A percentile compares a stretch with the other conserved stretches of the same genome.
phyloP scores from a whole-genome alignment of 2,797 vertebrate genomes.

The Typhlichthys eigenmanni region DNA sequence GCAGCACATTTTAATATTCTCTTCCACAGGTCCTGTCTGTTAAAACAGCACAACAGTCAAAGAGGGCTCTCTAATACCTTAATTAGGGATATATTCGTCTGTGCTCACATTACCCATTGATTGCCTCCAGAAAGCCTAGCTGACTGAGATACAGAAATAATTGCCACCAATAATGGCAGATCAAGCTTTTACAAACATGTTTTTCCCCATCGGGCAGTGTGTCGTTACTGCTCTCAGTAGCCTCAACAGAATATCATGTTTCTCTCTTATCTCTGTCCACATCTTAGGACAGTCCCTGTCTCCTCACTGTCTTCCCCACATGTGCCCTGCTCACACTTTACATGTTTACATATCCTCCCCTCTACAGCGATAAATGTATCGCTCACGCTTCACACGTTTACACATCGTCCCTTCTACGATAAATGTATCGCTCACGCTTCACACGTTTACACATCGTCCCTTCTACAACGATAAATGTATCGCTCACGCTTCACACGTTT shows the following conservation, averaged over 20 bases:
- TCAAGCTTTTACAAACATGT: slow-evolving; percentile 41
- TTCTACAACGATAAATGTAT: slow-evolving; percentile 31
- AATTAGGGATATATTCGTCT: slow-evolving; percentile 28
- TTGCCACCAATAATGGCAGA: slow-evolving; percentile 52
- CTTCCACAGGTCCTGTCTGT: slow-evolving; percentile 12
- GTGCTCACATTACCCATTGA: slow-evolving; percentile 24
- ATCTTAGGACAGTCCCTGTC: slow-evolving; percentile 1
- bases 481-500: slow-evolving; percentile 4
- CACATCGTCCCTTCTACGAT: slow-evolving; percentile 8
- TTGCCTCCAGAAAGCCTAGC: slow-evolving; percentile 26
- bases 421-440: slow-evolving; percentile 24
- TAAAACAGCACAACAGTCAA: slow-evolving; percentile 15
- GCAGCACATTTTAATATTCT: background rate
- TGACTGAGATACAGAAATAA: slow-evolving; percentile 53
- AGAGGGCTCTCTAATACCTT: slow-evolving; percentile 21
- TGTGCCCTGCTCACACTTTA: background rate
- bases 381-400: background rate
- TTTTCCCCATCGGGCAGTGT: slow-evolving; percentile 35
- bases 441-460: slow-evolving; percentile 3
- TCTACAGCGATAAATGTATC: slow-evolving; percentile 24
- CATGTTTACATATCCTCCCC: slow-evolving; percentile 1
- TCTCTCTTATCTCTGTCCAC: slow-evolving; percentile 42
- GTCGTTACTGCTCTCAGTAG: slow-evolving; percentile 43
- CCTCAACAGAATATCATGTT: slow-evolving; percentile 43
- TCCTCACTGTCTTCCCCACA: slow-evolving; percentile 11